Evolutionary conservation across 2,888 invertebrate species (phyloP), one percentile per base, ranked within the genome.

Genomic region (Trichacis sp.): DNA sequence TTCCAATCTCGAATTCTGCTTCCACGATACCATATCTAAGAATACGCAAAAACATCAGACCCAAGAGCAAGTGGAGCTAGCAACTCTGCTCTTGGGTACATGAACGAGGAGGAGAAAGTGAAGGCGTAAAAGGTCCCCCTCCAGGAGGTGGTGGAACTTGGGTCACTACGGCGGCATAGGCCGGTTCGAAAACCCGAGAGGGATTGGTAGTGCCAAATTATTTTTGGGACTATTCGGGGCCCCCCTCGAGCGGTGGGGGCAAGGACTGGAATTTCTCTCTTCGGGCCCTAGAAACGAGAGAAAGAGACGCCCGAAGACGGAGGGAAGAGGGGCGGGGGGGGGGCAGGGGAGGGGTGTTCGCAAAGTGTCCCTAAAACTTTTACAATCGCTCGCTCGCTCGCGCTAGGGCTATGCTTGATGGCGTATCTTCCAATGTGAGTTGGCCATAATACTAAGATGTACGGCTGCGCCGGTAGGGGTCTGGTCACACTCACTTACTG

Each of bases 401-500:
- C 85, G 83, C 83, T 83, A 83, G 86, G 86, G 86, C 86, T 86
- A 87, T 87, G 87, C 87, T 88, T 88, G 88, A 88, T 88, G 88
- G 88, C 87, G 87, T 87, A 87, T 88, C 88, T 88, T 88, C 88
- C 88, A 88, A 88, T 88, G 88, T 88, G 88, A 87, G 87, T 87
- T 86, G 87, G 86, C 88, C 87, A 87, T 88, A 88, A 88, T 87
- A 87, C 88, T 88, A 88, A 88, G 84, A 84, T 88, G 87, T 88
- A 88, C 88, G 88, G 85, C 88, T 88, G 88, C 88, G 88, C 88
- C 87, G 86, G 86, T 82, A 83, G 83, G 84, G 83, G 83, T 83
- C 83, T 77, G 74, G 79, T 79, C 79, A 77, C 79, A 75, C 79
- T 76, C 74, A 69, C 72, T 80, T 79, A 78, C 80, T 78, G 79